A percentile compares a stretch with the other conserved stretches of the same genome.
Evolutionary conservation across 2,113 vertebrate genomes (phyloP).

Genomic region (Hypocryptadius cinnamomeus): DNA sequence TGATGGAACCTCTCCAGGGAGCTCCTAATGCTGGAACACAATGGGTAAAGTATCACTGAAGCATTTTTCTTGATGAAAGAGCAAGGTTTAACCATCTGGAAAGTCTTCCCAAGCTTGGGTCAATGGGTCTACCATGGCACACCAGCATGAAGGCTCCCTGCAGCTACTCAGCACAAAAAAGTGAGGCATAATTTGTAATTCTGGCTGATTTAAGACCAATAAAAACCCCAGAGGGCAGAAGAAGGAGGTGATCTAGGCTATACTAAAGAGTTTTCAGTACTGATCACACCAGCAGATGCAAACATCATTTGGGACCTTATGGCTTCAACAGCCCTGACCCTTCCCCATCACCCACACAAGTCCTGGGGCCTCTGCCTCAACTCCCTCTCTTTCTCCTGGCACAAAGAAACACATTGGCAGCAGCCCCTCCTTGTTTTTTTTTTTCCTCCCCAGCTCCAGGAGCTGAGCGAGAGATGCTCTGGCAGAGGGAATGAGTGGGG

Average conservation of each 20-base stretch:
- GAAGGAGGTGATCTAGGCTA: background rate
- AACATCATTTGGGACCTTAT: background rate
- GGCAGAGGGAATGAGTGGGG: background rate
- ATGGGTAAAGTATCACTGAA: background rate
- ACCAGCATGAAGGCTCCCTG: rapidly evolving
- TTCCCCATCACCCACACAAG: background rate
- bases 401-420: background rate
- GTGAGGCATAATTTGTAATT: background rate
- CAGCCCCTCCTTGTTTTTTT: background rate
- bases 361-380: background rate
- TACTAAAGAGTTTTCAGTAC: background rate
- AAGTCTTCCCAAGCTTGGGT: background rate
- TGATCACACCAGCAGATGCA: background rate
- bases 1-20: background rate
- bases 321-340: background rate
- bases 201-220: background rate
- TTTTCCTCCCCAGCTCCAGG: background rate
- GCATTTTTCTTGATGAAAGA: background rate
- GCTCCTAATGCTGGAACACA: background rate
- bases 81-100: background rate
- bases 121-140: too few relatives aligned
- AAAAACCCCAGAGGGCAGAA: background rate
- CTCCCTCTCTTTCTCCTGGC: background rate
- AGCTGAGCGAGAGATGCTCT: background rate
- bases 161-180: background rate